A percentile compares a stretch with the other conserved stretches of the same genome.
Evolutionary conservation across 2,113 vertebrate genomes (phyloP).

Genomic region (Prietella phreatophila): DNA sequence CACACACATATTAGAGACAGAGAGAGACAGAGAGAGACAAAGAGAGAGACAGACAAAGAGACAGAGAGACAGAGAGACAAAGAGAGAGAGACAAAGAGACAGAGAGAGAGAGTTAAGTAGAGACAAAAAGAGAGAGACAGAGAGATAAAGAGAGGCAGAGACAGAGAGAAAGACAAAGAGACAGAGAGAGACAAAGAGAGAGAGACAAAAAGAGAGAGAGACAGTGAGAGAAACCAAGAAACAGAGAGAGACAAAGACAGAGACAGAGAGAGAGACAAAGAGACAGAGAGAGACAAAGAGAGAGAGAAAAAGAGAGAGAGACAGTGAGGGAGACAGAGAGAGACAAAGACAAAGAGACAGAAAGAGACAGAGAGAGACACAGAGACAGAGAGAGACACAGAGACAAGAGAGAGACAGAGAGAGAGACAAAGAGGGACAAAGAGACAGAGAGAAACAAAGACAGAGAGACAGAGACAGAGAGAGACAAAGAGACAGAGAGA

Average conservation of each 20-base stretch:
- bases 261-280: too few relatives aligned
- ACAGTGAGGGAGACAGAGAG: not conserved
- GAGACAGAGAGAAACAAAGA: too few relatives aligned
- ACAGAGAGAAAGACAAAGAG: too few relatives aligned
- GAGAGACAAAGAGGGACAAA: not conserved
- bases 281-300: not conserved
- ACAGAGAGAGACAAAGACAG: not conserved
- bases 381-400: not conserved
- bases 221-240: too few relatives aligned
- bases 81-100: not conserved
- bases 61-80: not conserved
- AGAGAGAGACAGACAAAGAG: too few relatives aligned
- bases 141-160: not conserved
- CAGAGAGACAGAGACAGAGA: too few relatives aligned
- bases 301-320: not conserved
- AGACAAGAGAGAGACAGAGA: not conserved
- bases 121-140: not conserved
- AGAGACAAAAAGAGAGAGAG: not conserved
- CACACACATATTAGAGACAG: constrained; percentile 4
- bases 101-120: not conserved
- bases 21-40: not conserved
- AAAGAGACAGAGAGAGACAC: not conserved
- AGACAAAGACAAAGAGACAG: not conserved
- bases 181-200: too few relatives aligned
- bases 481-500: not conserved